phyloP scores from a whole-genome alignment of 2,797 vertebrate genomes.

The Peromyscus attwateri region DNA sequence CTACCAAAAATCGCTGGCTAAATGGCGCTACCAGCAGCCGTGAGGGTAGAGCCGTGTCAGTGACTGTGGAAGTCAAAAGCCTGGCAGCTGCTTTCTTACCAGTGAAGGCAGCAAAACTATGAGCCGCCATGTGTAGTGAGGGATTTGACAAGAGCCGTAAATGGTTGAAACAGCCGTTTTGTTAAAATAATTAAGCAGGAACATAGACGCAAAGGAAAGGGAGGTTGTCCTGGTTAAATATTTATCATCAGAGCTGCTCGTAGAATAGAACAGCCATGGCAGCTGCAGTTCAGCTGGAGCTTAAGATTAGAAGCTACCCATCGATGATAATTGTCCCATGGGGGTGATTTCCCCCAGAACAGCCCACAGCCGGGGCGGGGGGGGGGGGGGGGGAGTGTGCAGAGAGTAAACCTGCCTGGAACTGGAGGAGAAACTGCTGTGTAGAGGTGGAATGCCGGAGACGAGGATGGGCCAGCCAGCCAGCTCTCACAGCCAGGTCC shows the following conservation, averaged over 20 bases:
- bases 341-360: slow-evolving; percentile 76
- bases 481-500: slow-evolving; percentile 47
- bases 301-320: slow-evolving; percentile 83
- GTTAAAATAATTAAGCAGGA: slow-evolving; percentile 81
- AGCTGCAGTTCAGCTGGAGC: slow-evolving; percentile 76
- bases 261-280: slow-evolving; percentile 70
- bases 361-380: slow-evolving; percentile 40
- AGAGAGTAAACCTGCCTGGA: slow-evolving; percentile 69
- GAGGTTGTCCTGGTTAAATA: slow-evolving; percentile 81
- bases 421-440: slow-evolving; percentile 34
- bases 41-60: not conserved
- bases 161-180: slow-evolving; percentile 71
- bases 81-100: not conserved
- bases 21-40: not conserved
- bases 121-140: slow-evolving; percentile 1
- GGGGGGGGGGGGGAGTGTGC: slow-evolving; percentile 54
- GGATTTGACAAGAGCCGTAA: slow-evolving; percentile 67
- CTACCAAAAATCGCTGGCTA: not conserved
- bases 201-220: slow-evolving; percentile 69
- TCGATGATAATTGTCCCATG: slow-evolving; percentile 70
- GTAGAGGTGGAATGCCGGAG: not conserved
- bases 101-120: slow-evolving; percentile 27
- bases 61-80: not conserved
- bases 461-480: slow-evolving; percentile 9
- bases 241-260: slow-evolving; percentile 77